Conservation (phyloP, 1,140 invertebrate species). For the Daktulosphaira vitifoliae region DNA sequence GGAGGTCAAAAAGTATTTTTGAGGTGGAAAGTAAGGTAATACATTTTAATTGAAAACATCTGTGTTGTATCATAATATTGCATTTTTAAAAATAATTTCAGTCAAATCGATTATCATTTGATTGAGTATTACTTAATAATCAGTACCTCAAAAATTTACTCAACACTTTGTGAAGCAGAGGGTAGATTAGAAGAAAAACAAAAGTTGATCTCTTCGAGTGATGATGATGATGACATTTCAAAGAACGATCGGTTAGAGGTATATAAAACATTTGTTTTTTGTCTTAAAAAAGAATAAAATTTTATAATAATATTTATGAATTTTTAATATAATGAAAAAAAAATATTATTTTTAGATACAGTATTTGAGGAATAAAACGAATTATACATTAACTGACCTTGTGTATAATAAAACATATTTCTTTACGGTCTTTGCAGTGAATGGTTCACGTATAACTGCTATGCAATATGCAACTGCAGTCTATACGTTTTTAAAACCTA, state of each 20-base stretch:
- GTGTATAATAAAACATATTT: conserved; percentile 46
- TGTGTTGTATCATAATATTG: background rate
- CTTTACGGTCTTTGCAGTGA: conserved; percentile 45
- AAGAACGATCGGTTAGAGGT: conserved; percentile 5
- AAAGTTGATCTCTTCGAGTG: background rate
- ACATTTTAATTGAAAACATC: too few relatives aligned
- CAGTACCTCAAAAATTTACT: conserved; percentile 23
- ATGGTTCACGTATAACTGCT: conserved; percentile 43
- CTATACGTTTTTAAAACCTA: conserved; percentile 35
- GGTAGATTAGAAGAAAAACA: conserved; percentile 3
- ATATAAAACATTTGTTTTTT: too few relatives aligned
- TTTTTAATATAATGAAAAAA: too few relatives aligned
- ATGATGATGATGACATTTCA: background rate
- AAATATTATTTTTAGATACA: conserved; percentile 41
- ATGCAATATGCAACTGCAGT: conserved; percentile 42
- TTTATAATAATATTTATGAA: too few relatives aligned
- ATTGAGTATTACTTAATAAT: conserved; percentile 7
- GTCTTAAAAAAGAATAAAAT: too few relatives aligned
- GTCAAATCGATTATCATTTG: conserved; percentile 8
- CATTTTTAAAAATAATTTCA: background rate
- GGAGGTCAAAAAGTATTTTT: background rate
- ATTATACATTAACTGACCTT: conserved; percentile 49
- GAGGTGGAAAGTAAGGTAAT: conserved; percentile 15
- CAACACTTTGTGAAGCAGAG: background rate
- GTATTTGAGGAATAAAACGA: conserved; percentile 48